Percentiles rank a stretch among this genome's conserved stretches.
Evolutionary conservation across 2,888 invertebrate genomes (phyloP).

Genomic region (Drosophila paracracens): DNA sequence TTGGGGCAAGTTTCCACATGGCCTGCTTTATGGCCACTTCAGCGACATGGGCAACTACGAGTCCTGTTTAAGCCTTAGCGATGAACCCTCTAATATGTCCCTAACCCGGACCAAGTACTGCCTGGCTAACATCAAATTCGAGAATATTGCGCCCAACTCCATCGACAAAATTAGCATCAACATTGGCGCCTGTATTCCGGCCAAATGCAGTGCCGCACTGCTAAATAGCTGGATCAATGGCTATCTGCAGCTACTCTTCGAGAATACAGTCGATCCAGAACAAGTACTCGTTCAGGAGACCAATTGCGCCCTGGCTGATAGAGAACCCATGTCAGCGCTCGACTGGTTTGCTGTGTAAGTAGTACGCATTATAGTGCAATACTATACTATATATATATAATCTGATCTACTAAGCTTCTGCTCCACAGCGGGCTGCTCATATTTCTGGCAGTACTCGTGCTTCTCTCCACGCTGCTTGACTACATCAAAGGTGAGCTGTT

Average conservation of each 20-base stretch:
- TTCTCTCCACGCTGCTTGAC: slow-evolving; percentile 62
- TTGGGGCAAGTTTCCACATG: slow-evolving; percentile 84
- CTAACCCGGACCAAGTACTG: slow-evolving; percentile 55
- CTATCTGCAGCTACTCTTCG: slow-evolving; percentile 41
- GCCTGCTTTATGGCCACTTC: slow-evolving; percentile 82
- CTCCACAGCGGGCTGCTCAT: slow-evolving; percentile 43
- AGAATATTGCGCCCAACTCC: not conserved
- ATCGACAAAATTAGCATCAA: slow-evolving; percentile 17
- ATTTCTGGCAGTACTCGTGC: slow-evolving; percentile 43
- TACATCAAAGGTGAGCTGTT: slow-evolving; percentile 42
- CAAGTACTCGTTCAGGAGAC: slow-evolving; percentile 34
- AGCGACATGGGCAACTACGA: slow-evolving; percentile 84
- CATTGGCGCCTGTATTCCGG: slow-evolving; percentile 53
- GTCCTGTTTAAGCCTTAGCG: slow-evolving; percentile 76
- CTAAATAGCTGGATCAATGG: slow-evolving; percentile 43
- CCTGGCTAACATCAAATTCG: slow-evolving; percentile 45
- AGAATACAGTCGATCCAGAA: not conserved
- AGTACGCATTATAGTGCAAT: not conserved
- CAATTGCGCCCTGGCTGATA: slow-evolving; percentile 14
- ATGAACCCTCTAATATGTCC: not conserved
- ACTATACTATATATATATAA: not conserved
- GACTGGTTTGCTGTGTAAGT: slow-evolving; percentile 80
- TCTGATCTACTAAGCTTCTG: not conserved
- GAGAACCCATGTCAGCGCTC: slow-evolving; percentile 48
- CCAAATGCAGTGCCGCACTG: slow-evolving; percentile 36